Conservation (phyloP, 2,113 vertebrate species). For the Scatophagus argus region DNA sequence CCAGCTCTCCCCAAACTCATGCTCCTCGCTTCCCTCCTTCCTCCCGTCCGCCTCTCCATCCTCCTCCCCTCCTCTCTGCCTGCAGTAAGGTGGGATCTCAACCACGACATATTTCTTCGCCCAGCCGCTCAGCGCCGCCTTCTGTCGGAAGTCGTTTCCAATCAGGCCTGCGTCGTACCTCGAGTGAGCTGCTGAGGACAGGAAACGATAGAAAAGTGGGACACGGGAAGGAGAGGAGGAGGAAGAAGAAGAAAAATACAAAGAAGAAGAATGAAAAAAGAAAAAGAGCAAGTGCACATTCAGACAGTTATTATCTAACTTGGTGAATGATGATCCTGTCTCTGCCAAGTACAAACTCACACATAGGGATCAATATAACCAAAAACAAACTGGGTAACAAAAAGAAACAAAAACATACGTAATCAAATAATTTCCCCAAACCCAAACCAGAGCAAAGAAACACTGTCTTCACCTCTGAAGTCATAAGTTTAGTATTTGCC, state of each 20-base stretch:
- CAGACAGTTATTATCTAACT: background rate
- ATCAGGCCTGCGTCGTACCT: constrained; percentile 81
- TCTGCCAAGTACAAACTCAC: background rate
- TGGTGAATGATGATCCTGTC: background rate
- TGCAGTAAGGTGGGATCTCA: constrained; percentile 92
- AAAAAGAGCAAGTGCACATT: background rate
- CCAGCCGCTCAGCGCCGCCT: constrained; percentile 82
- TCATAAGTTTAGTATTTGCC: too few species aligned
- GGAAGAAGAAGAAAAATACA: background rate
- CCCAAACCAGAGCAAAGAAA: too few species aligned
- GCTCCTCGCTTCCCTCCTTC: constrained; percentile 20
- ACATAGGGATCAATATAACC: background rate
- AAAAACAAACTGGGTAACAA: background rate
- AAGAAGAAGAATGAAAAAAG: background rate
- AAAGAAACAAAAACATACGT: background rate
- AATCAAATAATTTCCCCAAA: too few species aligned
- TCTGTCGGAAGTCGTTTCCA: constrained; percentile 83
- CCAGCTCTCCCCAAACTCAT: constrained; percentile 66
- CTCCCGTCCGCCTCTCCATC: background rate
- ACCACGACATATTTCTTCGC: constrained; percentile 89
- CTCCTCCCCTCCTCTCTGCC: constrained; percentile 63
- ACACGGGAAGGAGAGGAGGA: background rate
- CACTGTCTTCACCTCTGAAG: too few species aligned
- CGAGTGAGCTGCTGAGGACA: constrained; percentile 50
- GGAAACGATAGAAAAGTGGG: background rate